Evolutionary conservation across 1,140 invertebrate genomes (phyloP), one percentile per base, ranked within the genome.

Genomic region (Drosophila pandora): DNA sequence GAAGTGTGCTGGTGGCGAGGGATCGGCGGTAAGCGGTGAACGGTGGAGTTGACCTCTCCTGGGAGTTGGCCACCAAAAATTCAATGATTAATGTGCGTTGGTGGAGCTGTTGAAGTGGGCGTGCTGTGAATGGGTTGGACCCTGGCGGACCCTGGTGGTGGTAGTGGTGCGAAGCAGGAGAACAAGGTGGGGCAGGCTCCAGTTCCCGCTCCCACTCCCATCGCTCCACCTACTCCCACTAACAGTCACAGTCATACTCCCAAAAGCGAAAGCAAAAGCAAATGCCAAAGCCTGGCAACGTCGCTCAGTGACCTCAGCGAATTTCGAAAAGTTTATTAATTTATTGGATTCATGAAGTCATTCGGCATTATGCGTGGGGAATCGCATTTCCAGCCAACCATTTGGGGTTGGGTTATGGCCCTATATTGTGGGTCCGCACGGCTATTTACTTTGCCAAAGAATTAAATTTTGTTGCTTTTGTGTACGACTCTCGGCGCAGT

Each of bases 291-390:
- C 34, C 34, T n/a, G 23, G 54, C 53, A 56, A 30, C 49, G 45
- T 23, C 63, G 74, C 81, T 62, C 82, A 85, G 85, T 85, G 82
- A 85, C 82, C 82, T 85, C 82, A 88, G 82, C 82, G 83, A 88
- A 82, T 85, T 85, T 87, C 78, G 30, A 82, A 85, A 85, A 85
- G 82, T 85, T 85, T 85, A 85, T 85, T 85, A 87, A 85, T 85
- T 88, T 85, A 85, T 85, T 85, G 83, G 78, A 85, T 85, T 85
- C 84, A 85, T 85, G 82, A 85, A 85, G 82, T 85, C 82, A 87
- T 85, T 88, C 70, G 71, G 70, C 71, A 83, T 83, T 83, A 82
- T 82, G 77, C 78, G 82, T 81, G 61, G 82, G 64, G 74, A 75
- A 75, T 81, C 76, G 81, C 58, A 76, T 83, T 79, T 83, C 75